Conservation (phyloP, 2,797 vertebrate genomes). For the Leucoraja ocellata region DNA sequence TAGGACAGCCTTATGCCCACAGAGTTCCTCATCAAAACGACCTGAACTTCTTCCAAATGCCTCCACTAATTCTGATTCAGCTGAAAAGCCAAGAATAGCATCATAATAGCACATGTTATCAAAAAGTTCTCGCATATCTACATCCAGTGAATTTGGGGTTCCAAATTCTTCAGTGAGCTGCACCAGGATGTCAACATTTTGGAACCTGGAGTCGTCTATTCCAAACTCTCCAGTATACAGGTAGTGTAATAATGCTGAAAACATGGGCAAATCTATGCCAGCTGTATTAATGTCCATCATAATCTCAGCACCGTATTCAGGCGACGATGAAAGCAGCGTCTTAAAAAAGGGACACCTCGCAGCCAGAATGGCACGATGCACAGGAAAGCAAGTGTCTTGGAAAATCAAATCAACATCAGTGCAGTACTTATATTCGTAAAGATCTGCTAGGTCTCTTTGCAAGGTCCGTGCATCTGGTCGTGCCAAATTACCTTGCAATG, state of each 20-base stretch:
- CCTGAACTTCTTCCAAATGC: constrained; percentile 70
- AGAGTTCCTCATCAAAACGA: constrained; percentile 84
- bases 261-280: constrained; percentile 94
- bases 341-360: constrained; percentile 97
- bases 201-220: constrained; percentile 85
- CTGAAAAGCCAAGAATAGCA: constrained; percentile 92
- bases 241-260: constrained; percentile 93
- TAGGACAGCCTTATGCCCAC: constrained; percentile 94
- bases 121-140: constrained; percentile 92
- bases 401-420: constrained; percentile 98
- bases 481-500: constrained; percentile 87
- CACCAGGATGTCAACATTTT: constrained; percentile 87
- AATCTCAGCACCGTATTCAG: constrained; percentile 88
- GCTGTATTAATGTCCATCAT: constrained; percentile 91
- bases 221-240: constrained; percentile 93
- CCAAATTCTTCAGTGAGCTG: constrained; percentile 95
- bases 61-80: constrained; percentile 85
- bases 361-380: constrained; percentile 86
- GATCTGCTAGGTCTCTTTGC: constrained; percentile 85
- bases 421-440: constrained; percentile 97
- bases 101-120: constrained; percentile 97
- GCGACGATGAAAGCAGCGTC: constrained; percentile 85
- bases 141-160: constrained; percentile 90
- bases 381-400: constrained; percentile 94
- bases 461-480: constrained; percentile 81